Percentiles rank a stretch among this genome's conserved stretches.
Conservation (phyloP, 1,140 invertebrate genomes). For the Triops cancriformis region DNA sequence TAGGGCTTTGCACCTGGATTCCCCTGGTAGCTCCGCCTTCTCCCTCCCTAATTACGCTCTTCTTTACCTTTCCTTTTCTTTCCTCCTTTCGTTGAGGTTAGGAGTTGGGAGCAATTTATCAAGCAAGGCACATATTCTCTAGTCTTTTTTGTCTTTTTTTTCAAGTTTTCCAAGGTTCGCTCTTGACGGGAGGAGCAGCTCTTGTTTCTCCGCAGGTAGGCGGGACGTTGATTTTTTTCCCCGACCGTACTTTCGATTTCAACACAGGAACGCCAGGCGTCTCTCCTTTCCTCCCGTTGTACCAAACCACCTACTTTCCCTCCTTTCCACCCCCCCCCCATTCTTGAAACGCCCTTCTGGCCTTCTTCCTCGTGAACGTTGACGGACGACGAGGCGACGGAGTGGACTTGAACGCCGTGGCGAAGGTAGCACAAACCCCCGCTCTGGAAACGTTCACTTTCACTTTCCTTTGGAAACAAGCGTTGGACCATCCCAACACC, state of each 20-base stretch:
- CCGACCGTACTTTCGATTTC: not conserved
- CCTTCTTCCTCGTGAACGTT: not conserved
- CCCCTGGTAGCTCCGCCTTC: not conserved
- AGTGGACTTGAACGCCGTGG: not conserved
- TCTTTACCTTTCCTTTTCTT: not conserved
- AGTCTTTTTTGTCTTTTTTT: not conserved
- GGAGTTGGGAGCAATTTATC: not conserved
- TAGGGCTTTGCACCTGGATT: conserved; percentile 10
- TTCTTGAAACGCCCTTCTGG: conserved; percentile 12
- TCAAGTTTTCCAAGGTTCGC: not conserved
- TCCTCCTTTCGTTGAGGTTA: not conserved
- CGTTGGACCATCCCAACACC: not conserved
- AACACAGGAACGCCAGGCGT: not conserved
- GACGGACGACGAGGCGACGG: conserved; percentile 6
- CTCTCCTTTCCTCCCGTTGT: not conserved
- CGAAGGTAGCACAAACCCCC: conserved; percentile 1
- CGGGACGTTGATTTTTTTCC: not conserved
- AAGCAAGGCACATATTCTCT: not conserved
- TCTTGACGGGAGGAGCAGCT: not conserved
- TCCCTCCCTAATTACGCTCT: not conserved
- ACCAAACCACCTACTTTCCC: too few relatives aligned
- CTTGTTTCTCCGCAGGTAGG: not conserved
- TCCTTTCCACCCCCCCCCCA: not conserved
- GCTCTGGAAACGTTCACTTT: conserved; percentile 3
- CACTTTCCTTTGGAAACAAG: not conserved